Evolutionary conservation across 2,888 invertebrate species (phyloP).

Genomic region (Schizaphis graminum): DNA sequence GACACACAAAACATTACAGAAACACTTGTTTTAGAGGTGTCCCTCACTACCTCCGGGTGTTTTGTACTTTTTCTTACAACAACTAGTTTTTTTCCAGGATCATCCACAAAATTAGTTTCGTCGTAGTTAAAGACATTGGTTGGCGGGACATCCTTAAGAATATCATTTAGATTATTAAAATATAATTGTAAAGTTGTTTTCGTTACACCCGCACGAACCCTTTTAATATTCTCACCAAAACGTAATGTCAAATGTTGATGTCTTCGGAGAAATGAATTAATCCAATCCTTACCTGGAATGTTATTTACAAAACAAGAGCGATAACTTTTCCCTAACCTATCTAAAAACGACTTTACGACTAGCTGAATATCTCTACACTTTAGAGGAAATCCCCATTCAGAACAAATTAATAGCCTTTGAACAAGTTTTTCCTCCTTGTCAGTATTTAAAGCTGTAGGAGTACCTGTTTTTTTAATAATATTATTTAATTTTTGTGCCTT

Average conservation of each 20-base stretch:
- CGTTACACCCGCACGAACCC: conserved; percentile 65
- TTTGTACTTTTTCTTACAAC: conserved; percentile 68
- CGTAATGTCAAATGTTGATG: conserved; percentile 57
- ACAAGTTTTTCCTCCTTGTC: conserved; percentile 68
- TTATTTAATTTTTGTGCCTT: neutral
- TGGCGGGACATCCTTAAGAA: conserved; percentile 65
- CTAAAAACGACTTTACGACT: neutral
- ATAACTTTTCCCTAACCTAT: conserved; percentile 29
- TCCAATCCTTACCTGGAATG: conserved; percentile 68
- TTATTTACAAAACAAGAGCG: conserved; percentile 67
- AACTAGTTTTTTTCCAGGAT: conserved; percentile 69
- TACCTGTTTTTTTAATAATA: conserved; percentile 59
- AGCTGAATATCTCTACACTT: conserved; percentile 1
- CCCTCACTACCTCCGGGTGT: conserved; percentile 69
- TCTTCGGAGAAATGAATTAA: conserved; percentile 65
- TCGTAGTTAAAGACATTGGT: conserved; percentile 70
- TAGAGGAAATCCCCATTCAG: conserved; percentile 68
- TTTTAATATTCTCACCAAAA: conserved; percentile 67
- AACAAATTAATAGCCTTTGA: conserved; percentile 64
- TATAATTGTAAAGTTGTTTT: conserved; percentile 64
- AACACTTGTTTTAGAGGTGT: conserved; percentile 69
- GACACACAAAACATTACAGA: conserved; percentile 69
- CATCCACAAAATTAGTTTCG: conserved; percentile 70
- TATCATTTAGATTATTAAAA: conserved; percentile 64
- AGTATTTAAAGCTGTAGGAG: conserved; percentile 65